Base-by-base conservation (phyloP, 1,140 invertebrate genomes). In the Hylyphantes graminicola region DNA sequence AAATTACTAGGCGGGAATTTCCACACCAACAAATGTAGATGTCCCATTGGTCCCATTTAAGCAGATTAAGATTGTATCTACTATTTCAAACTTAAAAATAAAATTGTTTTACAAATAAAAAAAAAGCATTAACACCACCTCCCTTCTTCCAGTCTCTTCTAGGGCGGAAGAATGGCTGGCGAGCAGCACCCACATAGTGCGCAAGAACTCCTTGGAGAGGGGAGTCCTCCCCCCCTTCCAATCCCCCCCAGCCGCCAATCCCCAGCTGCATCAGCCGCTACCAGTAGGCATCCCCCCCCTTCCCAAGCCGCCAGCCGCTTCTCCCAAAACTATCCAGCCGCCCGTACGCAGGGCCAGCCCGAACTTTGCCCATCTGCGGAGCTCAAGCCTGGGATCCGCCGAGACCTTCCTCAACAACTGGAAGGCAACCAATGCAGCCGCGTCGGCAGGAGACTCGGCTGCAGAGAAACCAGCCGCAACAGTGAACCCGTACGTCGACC, bases 311-410 rank as follows among this genome's bases (percentile, higher is more conserved):
- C 84, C 84, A 10, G 13, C 53, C 12, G 35, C 35, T 35, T 79
- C 76, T 48, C 76, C 84, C 35, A 78, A 73, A 65, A 57, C 81
- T 11, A 76, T 87, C 21, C 72, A 85, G 48, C 86, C 86, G 50
- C 76, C 86, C 86, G 65, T 85, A 8, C 88, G 87, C 81, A 90
- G 87, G 87, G 92, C 89, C 67, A 90, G 88, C 35, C 88, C 87
- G 6, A 91, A 91, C 85, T 89, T 92, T 63, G 90, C 91, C 17
- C 91, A 93, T 48, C 88, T 93, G 9, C 89, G 91, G 51, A 91
- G 92, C 67, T 93, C 94, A 87, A 93, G 94, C 11, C 91, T 92
- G 81, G 90, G 91, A 65, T 89, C 89, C 35, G 86, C 87, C 8
- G 86, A 88, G 65, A 79, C 79, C 12, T 85, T 87, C 63, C 61